Evolutionary conservation across 2,113 vertebrate genomes (phyloP).

Genomic region (Rallus limicola): DNA sequence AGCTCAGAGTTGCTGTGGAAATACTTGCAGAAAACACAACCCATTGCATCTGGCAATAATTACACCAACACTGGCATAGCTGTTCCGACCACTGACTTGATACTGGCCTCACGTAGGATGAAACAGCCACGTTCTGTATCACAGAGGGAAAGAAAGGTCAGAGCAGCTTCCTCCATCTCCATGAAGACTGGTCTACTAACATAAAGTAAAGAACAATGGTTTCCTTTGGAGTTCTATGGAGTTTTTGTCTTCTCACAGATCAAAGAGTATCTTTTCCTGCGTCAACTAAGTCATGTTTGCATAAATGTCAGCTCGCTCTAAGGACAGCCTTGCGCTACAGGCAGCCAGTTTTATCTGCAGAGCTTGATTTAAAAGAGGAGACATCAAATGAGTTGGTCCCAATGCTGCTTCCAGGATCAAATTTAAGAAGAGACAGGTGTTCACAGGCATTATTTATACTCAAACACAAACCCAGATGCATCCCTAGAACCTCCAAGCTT

Average conservation of each 20-base stretch:
- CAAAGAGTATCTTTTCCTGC: neutral
- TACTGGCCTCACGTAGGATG: neutral
- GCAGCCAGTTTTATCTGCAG: neutral
- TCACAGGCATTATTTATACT: neutral
- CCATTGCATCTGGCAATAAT: neutral
- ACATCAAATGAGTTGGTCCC: neutral
- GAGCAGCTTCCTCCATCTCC: neutral
- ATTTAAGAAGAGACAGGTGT: neutral
- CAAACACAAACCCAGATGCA: neutral
- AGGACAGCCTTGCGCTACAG: neutral
- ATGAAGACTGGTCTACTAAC: neutral
- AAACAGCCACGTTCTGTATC: neutral
- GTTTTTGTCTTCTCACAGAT: conserved; percentile 10
- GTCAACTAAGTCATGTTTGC: neutral
- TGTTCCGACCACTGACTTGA: neutral
- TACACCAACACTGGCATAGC: neutral
- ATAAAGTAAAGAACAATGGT: neutral
- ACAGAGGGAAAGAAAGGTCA: conserved; percentile 36
- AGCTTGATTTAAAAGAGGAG: neutral
- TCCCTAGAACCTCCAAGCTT: neutral
- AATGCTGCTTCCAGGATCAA: neutral
- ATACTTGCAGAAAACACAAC: neutral
- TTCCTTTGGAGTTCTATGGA: neutral
- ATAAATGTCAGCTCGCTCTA: conserved; percentile 10
- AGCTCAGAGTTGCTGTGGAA: neutral